A percentile compares a stretch with the other conserved stretches of the same genome.
phyloP scores from a whole-genome alignment of 2,888 invertebrate genomes.

The Limenitis camilla region DNA sequence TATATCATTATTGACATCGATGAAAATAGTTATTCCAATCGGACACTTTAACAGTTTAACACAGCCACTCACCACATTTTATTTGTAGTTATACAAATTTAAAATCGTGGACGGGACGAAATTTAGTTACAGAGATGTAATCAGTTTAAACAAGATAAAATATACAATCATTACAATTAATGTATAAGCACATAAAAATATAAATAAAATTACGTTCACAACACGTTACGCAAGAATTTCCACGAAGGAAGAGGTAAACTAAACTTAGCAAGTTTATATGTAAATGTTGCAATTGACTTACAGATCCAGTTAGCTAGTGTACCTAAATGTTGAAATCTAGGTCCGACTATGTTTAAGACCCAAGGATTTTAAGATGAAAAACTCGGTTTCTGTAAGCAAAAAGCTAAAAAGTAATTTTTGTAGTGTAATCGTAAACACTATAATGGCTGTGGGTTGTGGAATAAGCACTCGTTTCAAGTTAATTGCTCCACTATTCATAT shows the following conservation, averaged over 20 bases:
- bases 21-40: too few species aligned
- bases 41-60: too few species aligned
- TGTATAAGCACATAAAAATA: neutral
- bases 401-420: neutral
- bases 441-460: too few species aligned
- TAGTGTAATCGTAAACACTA: too few species aligned
- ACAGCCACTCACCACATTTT: too few species aligned
- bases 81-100: too few species aligned
- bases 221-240: slow-evolving; percentile 2
- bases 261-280: slow-evolving; percentile 6
- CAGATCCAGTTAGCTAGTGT: slow-evolving; percentile 1
- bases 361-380: neutral
- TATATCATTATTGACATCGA: too few species aligned
- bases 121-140: too few species aligned
- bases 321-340: slow-evolving; percentile 3
- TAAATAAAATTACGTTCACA: neutral
- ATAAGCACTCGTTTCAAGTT: too few species aligned
- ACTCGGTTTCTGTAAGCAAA: neutral
- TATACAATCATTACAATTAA: too few species aligned
- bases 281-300: slow-evolving; percentile 10
- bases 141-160: too few species aligned
- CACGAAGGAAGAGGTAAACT: slow-evolving; percentile 7
- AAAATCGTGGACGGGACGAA: too few species aligned
- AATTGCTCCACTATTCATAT: neutral
- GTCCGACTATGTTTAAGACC: neutral